Base-by-base conservation (phyloP, 1,140 invertebrate species). In the Tetragnatha versicolor region DNA sequence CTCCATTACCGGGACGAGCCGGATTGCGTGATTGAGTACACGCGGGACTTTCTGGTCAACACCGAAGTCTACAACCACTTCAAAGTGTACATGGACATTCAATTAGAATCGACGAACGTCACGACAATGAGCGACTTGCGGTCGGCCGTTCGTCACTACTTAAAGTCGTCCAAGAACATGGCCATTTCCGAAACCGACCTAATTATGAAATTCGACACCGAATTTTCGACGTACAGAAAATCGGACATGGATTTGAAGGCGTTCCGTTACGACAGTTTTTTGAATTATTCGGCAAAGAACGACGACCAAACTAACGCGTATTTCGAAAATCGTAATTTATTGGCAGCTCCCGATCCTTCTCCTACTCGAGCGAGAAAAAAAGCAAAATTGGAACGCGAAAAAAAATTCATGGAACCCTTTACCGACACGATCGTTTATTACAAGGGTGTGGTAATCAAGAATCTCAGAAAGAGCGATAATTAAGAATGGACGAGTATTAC, bases 1-100 rank as follows among this genome's bases (percentile, higher is more conserved):
- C 3, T 75, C 3, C 58, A 49, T 63, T 75, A 63, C 39, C 70
- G 70, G 2, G 17, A 39, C 6, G 45, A 47, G 14, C 70, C 70
- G 0, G 35, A 39, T 3, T 35, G 22, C 20, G 22, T 75, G 7
- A 17, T 22, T 4, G 58, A 75, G 25, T 75, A 60, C 35, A 75
- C 31, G 17, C 10, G 49, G 49, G 14, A 39, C 17, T 75, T 47
- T 35, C 35, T 75, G 33, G 10, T 33, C 12, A 31, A 60, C 22
- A 61, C 70, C 0, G 70, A 75, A 10, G 47, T 75, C 9, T 75
- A 47, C 35, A 61, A 31, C 6, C 55, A 61, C 22, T 75, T 75
- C 20, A 75, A 61, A 25, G 12, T 4, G 0, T 22, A 61, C 17
- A 49, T 49, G 37, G 70, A 75, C 25, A 31, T 75, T 3, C 70